Conservation (phyloP, 2,797 vertebrate genomes). For the Falco cherrug region DNA sequence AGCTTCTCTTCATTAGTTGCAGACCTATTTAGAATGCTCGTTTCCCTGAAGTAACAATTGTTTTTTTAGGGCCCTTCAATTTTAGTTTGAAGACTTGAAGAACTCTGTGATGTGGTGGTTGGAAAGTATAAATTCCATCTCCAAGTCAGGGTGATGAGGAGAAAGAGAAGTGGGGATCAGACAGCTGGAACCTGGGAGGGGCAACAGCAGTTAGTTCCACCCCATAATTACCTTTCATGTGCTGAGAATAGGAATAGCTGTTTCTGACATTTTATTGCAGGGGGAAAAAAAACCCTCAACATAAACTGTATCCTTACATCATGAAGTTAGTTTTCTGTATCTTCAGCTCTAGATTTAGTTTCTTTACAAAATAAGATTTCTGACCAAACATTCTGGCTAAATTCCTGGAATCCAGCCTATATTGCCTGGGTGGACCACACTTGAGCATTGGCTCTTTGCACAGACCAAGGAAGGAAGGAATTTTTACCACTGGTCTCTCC, state of each 20-base stretch:
- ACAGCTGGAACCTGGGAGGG: background rate
- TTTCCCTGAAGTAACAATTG: background rate
- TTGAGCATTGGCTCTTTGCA: background rate
- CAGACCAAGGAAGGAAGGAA: background rate
- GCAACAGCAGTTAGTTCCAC: background rate
- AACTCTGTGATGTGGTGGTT: background rate
- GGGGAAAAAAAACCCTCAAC: background rate
- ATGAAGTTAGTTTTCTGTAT: background rate
- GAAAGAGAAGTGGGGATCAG: background rate
- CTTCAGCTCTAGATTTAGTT: background rate
- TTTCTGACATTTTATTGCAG: conserved; percentile 3
- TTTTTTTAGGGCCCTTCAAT: conserved; percentile 17
- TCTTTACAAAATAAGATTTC: background rate
- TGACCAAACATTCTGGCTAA: background rate
- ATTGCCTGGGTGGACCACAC: background rate
- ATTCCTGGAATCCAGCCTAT: background rate
- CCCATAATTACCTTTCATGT: background rate
- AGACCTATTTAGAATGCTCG: background rate
- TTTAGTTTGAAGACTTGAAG: background rate
- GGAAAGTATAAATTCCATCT: background rate
- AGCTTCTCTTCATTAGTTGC: conserved; percentile 1
- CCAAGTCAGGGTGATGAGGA: background rate
- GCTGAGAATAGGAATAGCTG: conserved; percentile 22
- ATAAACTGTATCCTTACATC: background rate
- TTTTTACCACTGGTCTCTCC: background rate